Evolutionary conservation across 2,113 vertebrate species (phyloP), one percentile per base, ranked within the genome.

Genomic region (Naja naja): DNA sequence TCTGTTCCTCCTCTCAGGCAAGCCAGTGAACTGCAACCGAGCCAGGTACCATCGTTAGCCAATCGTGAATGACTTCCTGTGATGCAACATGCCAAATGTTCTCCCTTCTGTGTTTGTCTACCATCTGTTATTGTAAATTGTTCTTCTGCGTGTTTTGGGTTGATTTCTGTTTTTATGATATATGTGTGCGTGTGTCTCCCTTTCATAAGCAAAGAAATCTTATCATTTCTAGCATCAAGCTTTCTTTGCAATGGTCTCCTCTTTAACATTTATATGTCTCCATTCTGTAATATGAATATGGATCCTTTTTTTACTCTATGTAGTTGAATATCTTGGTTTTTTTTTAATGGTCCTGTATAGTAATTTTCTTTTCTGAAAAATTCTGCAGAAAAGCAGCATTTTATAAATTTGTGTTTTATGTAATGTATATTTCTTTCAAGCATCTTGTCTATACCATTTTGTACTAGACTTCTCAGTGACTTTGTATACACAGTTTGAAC

Each of bases 41-140:
- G 98, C 98, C 99, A 99, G 99, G 99, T 99, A 99, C 97, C 97
- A 93, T 97, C 97, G 96, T 97, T 96, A 97, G 95, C 96, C 97
- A 97, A 54, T 98, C 97, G 97, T 96, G 97, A 98, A 97, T 98
- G 98, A 98, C 97, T 98, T 96, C 96, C 96, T 98, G 97, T 98
- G 97, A 96, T 97, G 96, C 97, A 95, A 97, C 97, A 97, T 98
- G 97, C 97, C 98, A 97, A 98, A 97, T 85, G 98, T 96, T 96
- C 96, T 97, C 98, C 97, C 98, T 95, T 96, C 95, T 97, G 85
- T 98, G 98, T 97, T 89, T 98, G 98, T 98, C 97, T 98, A 95
- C 97, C 97, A 89, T 98, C 95, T 97, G 97, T 98, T 95, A 91
- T 96, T 95, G 95, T 97, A 97, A 97, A 97, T 89, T 93, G 30